Percentiles rank a stretch among this genome's conserved stretches.
phyloP scores from a whole-genome alignment of 2,888 invertebrate genomes.

The Hypsopygia costalis region DNA sequence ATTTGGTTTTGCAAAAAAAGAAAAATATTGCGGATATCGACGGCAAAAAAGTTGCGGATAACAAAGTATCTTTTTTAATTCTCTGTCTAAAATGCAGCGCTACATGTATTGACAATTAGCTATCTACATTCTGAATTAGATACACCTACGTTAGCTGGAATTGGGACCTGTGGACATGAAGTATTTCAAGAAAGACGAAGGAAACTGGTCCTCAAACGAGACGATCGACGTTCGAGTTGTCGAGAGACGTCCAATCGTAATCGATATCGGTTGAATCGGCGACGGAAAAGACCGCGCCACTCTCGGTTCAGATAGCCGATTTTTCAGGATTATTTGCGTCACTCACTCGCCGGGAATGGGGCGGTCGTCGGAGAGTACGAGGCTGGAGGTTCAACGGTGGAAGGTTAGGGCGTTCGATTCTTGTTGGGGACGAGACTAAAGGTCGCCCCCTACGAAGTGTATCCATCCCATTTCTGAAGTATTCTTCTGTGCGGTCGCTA shows the following conservation, averaged over 20 bases:
- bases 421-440: conserved; percentile 88
- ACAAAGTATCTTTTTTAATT: too few species aligned
- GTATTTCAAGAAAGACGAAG: background rate
- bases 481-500: conserved; percentile 75
- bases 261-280: conserved; percentile 70
- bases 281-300: conserved; percentile 77
- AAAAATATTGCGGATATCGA: background rate
- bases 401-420: conserved; percentile 90
- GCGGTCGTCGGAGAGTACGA: conserved; percentile 71
- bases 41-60: background rate
- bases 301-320: conserved; percentile 76
- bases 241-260: conserved; percentile 63
- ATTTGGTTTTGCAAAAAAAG: background rate
- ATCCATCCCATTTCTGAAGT: conserved; percentile 67
- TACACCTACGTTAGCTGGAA: too few species aligned
- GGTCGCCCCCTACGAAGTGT: conserved; percentile 81
- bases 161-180: background rate
- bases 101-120: too few species aligned
- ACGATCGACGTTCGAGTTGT: conserved; percentile 59
- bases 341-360: conserved; percentile 72
- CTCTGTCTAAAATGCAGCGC: too few species aligned
- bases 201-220: conserved; percentile 51
- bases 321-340: conserved; percentile 71
- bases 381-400: conserved; percentile 87
- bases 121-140: too few species aligned